Base-by-base conservation (phyloP, 92 coral and sea anemone species). In the Siderastrea radians region DNA sequence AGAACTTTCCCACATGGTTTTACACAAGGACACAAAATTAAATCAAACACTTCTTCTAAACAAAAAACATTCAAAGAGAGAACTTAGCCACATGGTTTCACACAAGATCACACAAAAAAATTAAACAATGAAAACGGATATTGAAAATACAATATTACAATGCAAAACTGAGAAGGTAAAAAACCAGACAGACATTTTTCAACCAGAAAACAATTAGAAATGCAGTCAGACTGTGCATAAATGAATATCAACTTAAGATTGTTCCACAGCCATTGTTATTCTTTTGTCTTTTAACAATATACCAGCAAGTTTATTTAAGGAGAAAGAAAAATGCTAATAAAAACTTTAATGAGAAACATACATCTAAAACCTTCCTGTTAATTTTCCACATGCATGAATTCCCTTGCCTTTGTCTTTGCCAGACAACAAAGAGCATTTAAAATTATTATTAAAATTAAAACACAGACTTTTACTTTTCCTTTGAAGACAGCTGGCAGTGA, bases 81-180 rank as follows among this genome's bases (percentile, higher is more conserved):
- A 61, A 10, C 3, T 79, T 6, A 66, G 63, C 74, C 84, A 80
- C 64, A 67, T 80, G 84, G 74, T 71, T 51, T 50, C 11, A 47
- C 38, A 66, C 38, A 80, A 65, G 4, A 64, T 4, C 13, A 51
- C 17, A 64, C 3, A n/a, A 54, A 45, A 55, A 38, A 75, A 55
- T 17, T 8, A 75, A 75, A 75, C 38, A 74, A 51, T 12, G 8
- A 17, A 54, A 53, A 61, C 2, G 8, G 60, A 49, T 59, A 64
- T 8, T n/a, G 83, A 44, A 72, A 57, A 3, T 14, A 15, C 16
- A 43, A 16, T 5, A 15, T 7, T 13, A 11, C 43, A 6, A 14
- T 13, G 1, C 7, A 3, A n/a, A 51, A 50, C 12, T 6, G 5
- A 50, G 26, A 48, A 16, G 15, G 53, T 7, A 43, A 68, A 8